Percentiles rank a stretch among this genome's conserved stretches.
phyloP scores from a whole-genome alignment of 2,888 invertebrate species.

The Neoscelio sp. region DNA sequence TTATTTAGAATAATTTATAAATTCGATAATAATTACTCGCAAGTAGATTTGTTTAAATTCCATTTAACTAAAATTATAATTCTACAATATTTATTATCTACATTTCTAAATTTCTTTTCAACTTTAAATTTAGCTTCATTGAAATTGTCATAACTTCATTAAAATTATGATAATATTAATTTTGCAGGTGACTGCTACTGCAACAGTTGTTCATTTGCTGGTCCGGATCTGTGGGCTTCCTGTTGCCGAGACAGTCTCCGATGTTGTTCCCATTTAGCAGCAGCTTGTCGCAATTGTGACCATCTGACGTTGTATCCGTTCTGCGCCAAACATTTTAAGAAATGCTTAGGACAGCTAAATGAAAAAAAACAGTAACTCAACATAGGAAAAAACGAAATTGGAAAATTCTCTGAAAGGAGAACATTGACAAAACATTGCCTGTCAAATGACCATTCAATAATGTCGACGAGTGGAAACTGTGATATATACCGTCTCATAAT shows the following conservation, averaged over 20 bases:
- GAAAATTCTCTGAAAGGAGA: too few relatives aligned
- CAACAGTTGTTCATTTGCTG: conserved; percentile 79
- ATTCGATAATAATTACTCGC: too few relatives aligned
- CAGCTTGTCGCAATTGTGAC: conserved; percentile 82
- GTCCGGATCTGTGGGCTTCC: conserved; percentile 81
- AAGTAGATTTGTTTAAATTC: too few relatives aligned
- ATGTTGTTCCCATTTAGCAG: conserved; percentile 82
- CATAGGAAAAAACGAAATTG: not conserved
- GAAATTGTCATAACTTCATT: too few relatives aligned
- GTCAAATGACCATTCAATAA: conserved; percentile 28
- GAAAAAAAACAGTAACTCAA: conserved; percentile 72
- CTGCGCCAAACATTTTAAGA: conserved; percentile 82
- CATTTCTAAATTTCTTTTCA: too few relatives aligned
- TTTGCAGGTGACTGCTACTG: conserved; percentile 82
- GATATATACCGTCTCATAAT: conserved; percentile 35
- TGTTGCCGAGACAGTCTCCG: conserved; percentile 81
- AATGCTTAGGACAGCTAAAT: conserved; percentile 76
- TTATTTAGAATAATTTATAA: too few relatives aligned
- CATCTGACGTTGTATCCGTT: conserved; percentile 80
- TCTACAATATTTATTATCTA: too few relatives aligned
- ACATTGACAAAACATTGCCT: too few relatives aligned
- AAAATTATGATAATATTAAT: conserved; percentile 3
- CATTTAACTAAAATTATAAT: too few relatives aligned
- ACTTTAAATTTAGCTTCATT: too few relatives aligned
- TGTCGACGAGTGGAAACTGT: conserved; percentile 52